Evolutionary conservation across 2,113 vertebrate genomes (phyloP).

Genomic region (Syrrhaptes paradoxus): DNA sequence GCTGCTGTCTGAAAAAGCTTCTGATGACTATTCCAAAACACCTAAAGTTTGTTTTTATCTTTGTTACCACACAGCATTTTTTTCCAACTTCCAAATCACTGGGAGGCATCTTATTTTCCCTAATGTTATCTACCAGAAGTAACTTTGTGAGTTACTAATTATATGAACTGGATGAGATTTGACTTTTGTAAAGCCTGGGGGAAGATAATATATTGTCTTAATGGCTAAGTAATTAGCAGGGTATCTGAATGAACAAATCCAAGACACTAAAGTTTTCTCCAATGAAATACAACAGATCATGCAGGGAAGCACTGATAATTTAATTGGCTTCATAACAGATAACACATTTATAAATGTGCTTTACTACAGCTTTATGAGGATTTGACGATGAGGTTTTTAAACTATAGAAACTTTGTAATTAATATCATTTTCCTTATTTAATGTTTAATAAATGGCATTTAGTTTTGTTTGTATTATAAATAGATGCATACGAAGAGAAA

Average conservation of each 20-base stretch:
- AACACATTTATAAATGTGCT: neutral
- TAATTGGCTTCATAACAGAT: neutral
- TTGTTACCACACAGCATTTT: neutral
- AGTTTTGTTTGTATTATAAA: neutral
- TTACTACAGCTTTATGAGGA: neutral
- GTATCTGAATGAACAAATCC: neutral
- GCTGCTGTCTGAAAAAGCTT: neutral
- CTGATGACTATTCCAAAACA: neutral
- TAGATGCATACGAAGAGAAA: neutral
- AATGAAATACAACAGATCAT: neutral
- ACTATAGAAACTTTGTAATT: neutral
- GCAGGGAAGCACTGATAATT: neutral
- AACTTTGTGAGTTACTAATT: neutral
- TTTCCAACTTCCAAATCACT: neutral
- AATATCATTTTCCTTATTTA: neutral
- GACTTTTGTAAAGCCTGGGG: neutral
- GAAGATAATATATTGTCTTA: neutral
- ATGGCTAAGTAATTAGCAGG: conserved; percentile 11
- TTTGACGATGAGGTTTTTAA: neutral
- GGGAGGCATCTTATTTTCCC: neutral
- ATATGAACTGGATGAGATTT: neutral
- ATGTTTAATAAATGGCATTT: neutral
- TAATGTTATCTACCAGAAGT: neutral
- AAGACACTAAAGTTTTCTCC: neutral
- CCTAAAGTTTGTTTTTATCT: neutral